These are phyloP conservation scores for Belgica antarctica DNA, from an alignment of 2,888 invertebrate genomes.

Conservation along the genomic window DNA sequence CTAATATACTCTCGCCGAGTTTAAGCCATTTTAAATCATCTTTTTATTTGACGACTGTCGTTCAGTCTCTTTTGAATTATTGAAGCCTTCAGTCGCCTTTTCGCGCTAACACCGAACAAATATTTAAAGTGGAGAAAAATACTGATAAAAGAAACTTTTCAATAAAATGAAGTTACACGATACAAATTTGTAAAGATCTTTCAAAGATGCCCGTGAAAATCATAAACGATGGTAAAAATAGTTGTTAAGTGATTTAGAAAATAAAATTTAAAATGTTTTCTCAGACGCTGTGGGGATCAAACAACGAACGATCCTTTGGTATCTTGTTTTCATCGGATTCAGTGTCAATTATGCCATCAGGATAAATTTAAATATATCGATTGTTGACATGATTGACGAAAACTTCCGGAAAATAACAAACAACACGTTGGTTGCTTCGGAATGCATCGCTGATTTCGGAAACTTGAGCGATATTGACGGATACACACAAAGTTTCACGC, in stretches of 20 bases:
- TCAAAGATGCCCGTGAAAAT: not conserved
- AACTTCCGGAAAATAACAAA: not conserved
- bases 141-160: constrained; percentile 1
- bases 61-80: not conserved
- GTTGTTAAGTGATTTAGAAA: not conserved
- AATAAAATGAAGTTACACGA: not conserved
- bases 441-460: constrained; percentile 33
- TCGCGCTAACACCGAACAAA: not conserved
- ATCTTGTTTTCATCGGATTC: constrained; percentile 64
- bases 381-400: constrained; percentile 62
- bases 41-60: not conserved
- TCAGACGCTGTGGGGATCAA: constrained; percentile 24
- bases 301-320: constrained; percentile 60
- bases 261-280: not conserved
- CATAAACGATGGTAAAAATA: not conserved
- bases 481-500: not conserved
- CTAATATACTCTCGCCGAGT: not conserved
- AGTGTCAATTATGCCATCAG: constrained; percentile 68
- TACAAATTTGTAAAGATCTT: not conserved
- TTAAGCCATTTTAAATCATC: not conserved
- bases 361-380: constrained; percentile 66
- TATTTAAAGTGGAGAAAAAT: constrained; percentile 2
- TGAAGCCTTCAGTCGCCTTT: not conserved
- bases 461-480: not conserved
- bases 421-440: not conserved